Conservation (phyloP, 2,113 vertebrate genomes). For the Vombatus ursinus region DNA sequence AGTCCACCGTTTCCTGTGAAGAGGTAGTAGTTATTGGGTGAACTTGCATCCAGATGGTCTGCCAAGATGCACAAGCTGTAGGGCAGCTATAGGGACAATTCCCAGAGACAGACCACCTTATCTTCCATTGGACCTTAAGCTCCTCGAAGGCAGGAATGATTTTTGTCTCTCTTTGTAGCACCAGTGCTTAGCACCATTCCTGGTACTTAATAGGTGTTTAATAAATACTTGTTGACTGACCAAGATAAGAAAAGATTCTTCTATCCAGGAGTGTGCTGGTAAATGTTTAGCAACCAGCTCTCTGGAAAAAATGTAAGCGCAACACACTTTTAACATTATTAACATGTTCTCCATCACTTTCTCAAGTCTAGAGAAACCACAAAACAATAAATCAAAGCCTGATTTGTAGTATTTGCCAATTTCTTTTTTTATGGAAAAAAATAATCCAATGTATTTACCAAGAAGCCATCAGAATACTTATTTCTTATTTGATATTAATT, state of each 20-base stretch:
- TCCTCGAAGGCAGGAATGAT: background rate
- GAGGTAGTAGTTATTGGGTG: background rate
- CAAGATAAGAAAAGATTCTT: background rate
- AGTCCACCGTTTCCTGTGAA: background rate
- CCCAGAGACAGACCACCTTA: background rate
- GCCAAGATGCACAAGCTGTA: background rate
- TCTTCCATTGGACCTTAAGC: background rate
- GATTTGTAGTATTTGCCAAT: background rate
- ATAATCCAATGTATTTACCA: slow-evolving; percentile 55
- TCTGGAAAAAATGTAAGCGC: background rate
- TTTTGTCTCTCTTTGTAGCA: background rate
- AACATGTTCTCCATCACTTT: background rate
- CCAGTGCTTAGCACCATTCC: background rate
- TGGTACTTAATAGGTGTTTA: background rate
- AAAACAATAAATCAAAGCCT: background rate
- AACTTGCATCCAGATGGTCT: background rate
- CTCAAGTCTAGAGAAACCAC: background rate
- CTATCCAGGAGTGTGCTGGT: background rate
- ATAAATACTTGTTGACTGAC: background rate
- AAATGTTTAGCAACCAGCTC: background rate
- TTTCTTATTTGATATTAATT: slow-evolving; percentile 62
- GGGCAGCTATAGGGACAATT: background rate
- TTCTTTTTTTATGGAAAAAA: slow-evolving; percentile 10
- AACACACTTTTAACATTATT: background rate
- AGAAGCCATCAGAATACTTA: slow-evolving; percentile 52